Evolutionary conservation across 1,140 invertebrate genomes (phyloP), one percentile per base, ranked within the genome.

Genomic region (Amphibalanus amphitrite): DNA sequence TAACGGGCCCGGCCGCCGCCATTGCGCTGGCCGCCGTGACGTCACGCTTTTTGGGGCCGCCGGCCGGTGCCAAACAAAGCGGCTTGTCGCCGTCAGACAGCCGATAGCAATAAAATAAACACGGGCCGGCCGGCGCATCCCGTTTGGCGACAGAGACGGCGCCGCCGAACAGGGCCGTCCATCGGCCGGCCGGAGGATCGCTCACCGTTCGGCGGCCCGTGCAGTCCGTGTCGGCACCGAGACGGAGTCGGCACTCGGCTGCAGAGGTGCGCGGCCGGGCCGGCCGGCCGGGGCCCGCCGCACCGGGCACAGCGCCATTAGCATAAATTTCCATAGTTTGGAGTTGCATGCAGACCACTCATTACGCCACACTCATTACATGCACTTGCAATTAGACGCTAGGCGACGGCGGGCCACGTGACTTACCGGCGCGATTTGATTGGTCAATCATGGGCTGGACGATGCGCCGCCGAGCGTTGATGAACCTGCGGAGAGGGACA

Each of bases 401-500:
- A 68, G 67, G 72, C 69, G 67, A 67, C 59, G 28, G 71, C 70
- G 69, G 70, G 71, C 69, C 72, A 70, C 72, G 72, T 73, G 73
- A 75, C 74, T 76, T 76, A 76, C 75, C 75, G 71, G 75, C 75
- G 69, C 75, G 75, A 73, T 76, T 76, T 74, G 74, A 74, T 80
- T 76, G 83, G 79, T 93, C 93, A 29, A 95, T 82, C 91, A 95
- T 95, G 3, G 91, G 92, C 77, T 93, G 93, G 28, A 97, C 82
- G 75, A 97, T 97, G 71, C 94, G 84, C 74, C 94, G 84, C 69
- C 94, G 82, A 0, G 93, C 94, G 83, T 97, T 97, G 76, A 97
- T 96, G 80, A 95, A 95, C 91, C 92, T 74, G 28, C 8, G 3
- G 65, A 67, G 28, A 67, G 26, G 28, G 47, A 20, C 3, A 59